Evolutionary conservation across 2,888 invertebrate species (phyloP), one percentile per base, ranked within the genome.

Genomic region (Quadroppia sp.): DNA sequence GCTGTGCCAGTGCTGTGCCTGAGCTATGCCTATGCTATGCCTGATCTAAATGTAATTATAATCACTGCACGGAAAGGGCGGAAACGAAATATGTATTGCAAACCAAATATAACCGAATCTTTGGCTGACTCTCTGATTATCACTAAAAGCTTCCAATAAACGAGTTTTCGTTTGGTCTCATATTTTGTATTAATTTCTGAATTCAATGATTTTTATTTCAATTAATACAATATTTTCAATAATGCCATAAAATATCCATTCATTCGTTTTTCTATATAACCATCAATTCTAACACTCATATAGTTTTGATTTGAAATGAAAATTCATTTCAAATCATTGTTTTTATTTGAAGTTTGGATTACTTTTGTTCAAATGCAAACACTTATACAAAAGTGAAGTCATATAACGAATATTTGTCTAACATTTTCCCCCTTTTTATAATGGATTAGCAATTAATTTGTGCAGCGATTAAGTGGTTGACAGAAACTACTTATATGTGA

Each of bases 11-110:
- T 11, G 36, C 36, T 48, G 48, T 48, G 48, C 48, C 48, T 48
- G 17, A 9, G 15, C 48, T 48, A 15, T 36, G 36, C 48, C 48
- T n/a, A 17, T 48, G 48, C 36, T 36, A 17, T 50, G 56, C 56
- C 61, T 32, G 61, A 61, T 61, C 61, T 61, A 61, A 61, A 61
- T 61, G 61, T 61, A 61, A 61, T 61, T 61, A 61, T 61, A 61
- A 61, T 61, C 61, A 61, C 61, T 61, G 61, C 61, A 61, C 61
- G 61, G 32, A 61, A 61, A 32, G 32, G 61, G 61, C 61, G 61
- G 61, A 11, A 32, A 9, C 32, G 6, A 61, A 32, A 61, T 61
- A 61, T 61, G 61, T 61, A 61, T 61, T 61, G 32, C 61, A 2
- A 30, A 32, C 30, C 11, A 3, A 61, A 28, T n/a, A 32, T 9